A percentile compares a stretch with the other conserved stretches of the same genome.
phyloP scores from a whole-genome alignment of 2,888 invertebrate species.

The Chrysopilus asiliformis region DNA sequence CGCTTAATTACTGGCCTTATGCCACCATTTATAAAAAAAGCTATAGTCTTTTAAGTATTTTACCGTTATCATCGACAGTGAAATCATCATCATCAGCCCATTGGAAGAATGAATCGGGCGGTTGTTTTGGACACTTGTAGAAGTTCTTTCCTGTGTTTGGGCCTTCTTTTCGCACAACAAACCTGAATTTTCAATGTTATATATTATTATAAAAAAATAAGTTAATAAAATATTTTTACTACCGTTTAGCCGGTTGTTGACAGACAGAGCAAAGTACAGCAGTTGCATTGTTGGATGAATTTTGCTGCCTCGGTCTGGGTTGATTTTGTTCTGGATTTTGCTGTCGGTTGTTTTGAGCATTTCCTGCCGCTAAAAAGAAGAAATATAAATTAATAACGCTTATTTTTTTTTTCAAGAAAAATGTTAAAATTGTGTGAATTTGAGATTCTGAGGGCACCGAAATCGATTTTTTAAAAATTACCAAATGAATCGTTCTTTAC shows the following conservation, averaged over 20 bases:
- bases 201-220: neutral
- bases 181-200: constrained; percentile 34
- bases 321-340: constrained; percentile 1
- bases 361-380: too few species aligned
- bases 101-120: constrained; percentile 65
- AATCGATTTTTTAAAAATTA: too few species aligned
- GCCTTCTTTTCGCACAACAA: constrained; percentile 69
- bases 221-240: constrained; percentile 7
- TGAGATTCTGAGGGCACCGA: too few species aligned
- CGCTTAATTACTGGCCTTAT: too few species aligned
- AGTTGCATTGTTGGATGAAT: neutral
- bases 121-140: constrained; percentile 53
- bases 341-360: too few species aligned
- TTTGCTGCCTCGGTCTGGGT: neutral
- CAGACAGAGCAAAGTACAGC: constrained; percentile 12
- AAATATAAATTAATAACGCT: too few species aligned
- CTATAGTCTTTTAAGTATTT: too few species aligned
- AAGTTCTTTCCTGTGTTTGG: constrained; percentile 78
- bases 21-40: too few species aligned
- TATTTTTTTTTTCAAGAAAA: too few species aligned
- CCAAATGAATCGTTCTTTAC: too few species aligned
- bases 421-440: too few species aligned
- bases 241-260: constrained; percentile 16
- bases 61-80: too few species aligned
- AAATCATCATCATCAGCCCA: constrained; percentile 61